Percentiles rank a stretch among this genome's conserved stretches.
These are phyloP conservation scores for Eristalis intricaria DNA, from an alignment of 2,888 invertebrate species.

Conservation along the genomic window DNA sequence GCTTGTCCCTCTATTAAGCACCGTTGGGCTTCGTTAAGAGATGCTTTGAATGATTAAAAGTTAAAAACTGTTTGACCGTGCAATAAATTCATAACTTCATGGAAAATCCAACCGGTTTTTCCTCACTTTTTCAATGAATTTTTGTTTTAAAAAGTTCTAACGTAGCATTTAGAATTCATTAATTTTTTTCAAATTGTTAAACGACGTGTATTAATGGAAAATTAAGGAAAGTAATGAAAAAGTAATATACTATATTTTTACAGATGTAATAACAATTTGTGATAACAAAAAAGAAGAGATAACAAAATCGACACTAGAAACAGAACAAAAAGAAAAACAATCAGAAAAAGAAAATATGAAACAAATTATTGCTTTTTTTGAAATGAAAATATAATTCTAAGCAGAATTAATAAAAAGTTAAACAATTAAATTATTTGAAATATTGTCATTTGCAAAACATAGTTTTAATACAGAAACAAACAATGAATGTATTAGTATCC, in stretches of 20 bases:
- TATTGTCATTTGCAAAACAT: conserved; percentile 3
- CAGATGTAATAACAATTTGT: conserved; percentile 27
- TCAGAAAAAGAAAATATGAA: background rate
- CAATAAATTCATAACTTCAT: background rate
- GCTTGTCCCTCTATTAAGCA: background rate
- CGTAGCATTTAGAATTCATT: background rate
- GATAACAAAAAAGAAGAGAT: conserved; percentile 17
- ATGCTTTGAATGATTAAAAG: background rate
- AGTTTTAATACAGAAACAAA: conserved; percentile 27
- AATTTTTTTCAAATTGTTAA: conserved; percentile 5
- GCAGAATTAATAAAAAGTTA: conserved; percentile 4
- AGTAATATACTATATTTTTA: conserved; percentile 23
- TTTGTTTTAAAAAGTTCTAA: conserved; percentile 24
- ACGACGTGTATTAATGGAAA: background rate
- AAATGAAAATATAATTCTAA: conserved; percentile 1
- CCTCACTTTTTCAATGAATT: background rate
- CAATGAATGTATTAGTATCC: conserved; percentile 9
- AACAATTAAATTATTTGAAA: background rate
- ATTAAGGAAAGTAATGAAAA: background rate
- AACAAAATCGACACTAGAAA: background rate
- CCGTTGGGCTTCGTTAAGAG: background rate
- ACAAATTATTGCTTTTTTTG: background rate
- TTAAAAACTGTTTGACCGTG: background rate
- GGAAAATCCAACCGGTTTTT: background rate
- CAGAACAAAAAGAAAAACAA: background rate